Evolutionary conservation across 2,888 invertebrate species (phyloP).

Genomic region (Orchesella flavescens): DNA sequence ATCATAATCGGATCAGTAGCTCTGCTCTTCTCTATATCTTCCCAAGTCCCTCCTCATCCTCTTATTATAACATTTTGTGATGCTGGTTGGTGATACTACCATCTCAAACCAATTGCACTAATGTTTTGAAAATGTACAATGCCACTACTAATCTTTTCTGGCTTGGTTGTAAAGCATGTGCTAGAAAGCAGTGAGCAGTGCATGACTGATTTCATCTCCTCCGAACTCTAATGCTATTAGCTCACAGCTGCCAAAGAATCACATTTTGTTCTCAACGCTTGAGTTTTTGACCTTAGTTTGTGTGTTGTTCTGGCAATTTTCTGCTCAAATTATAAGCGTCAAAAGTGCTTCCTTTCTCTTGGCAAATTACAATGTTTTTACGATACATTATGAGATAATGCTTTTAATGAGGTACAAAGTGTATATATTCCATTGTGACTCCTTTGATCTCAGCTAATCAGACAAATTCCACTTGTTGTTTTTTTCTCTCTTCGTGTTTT

Average conservation of each 20-base stretch:
- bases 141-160: no score
- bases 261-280: neutral
- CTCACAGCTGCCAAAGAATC: conserved; percentile 8
- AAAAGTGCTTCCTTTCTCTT: conserved; percentile 49
- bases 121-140: no score
- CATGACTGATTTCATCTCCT: conserved; percentile 38
- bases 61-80: no score
- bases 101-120: no score
- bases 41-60: neutral
- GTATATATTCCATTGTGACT: neutral
- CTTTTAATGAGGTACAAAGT: neutral
- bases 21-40: neutral
- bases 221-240: conserved; percentile 4
- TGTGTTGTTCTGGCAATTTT: neutral
- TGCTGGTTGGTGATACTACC: no score
- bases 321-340: neutral
- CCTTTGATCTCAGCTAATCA: conserved; percentile 12
- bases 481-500: neutral
- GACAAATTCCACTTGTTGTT: conserved; percentile 17
- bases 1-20: neutral
- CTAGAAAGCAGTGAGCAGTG: conserved; percentile 49
- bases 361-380: conserved; percentile 27
- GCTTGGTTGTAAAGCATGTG: neutral
- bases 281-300: neutral
- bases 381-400: conserved; percentile 11